Percentiles rank a stretch among this genome's conserved stretches.
Conservation (phyloP, 92 coral and sea anemone genomes). For the Parazoanthus swiftii region DNA sequence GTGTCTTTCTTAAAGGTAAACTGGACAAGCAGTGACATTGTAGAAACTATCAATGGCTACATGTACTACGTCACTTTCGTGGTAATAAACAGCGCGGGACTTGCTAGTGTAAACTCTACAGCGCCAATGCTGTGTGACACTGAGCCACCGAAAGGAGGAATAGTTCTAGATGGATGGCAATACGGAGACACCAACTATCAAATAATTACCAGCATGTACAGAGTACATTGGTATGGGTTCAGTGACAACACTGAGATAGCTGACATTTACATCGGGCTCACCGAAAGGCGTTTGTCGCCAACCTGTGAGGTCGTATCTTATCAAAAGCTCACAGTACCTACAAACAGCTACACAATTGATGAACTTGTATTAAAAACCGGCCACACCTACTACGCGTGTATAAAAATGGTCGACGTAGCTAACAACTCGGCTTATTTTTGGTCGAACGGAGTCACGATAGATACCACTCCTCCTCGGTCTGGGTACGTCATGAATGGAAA, state of each 20-base stretch:
- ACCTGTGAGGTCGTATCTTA: constrained; percentile 66
- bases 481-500: constrained; percentile 84
- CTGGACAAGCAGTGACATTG: constrained; percentile 71
- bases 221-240: constrained; percentile 91
- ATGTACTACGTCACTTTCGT: constrained; percentile 79
- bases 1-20: constrained; percentile 62
- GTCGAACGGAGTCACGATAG: constrained; percentile 80
- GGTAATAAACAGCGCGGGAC: constrained; percentile 82
- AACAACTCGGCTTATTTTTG: constrained; percentile 73
- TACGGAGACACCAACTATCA: constrained; percentile 78
- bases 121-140: constrained; percentile 73
- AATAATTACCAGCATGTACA: constrained; percentile 69
- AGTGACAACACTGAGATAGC: constrained; percentile 75
- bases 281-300: constrained; percentile 49
- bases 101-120: constrained; percentile 69
- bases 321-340: constrained; percentile 55
- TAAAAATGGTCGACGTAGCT: constrained; percentile 76
- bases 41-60: constrained; percentile 61
- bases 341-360: constrained; percentile 62
- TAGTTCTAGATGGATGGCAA: constrained; percentile 94
- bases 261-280: constrained; percentile 72
- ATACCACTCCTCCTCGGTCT: constrained; percentile 74
- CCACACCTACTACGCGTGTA: constrained; percentile 67
- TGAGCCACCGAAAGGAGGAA: constrained; percentile 73
- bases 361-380: constrained; percentile 79